Conservation (phyloP, 2,113 vertebrate genomes). For the Circaetus gallicus region DNA sequence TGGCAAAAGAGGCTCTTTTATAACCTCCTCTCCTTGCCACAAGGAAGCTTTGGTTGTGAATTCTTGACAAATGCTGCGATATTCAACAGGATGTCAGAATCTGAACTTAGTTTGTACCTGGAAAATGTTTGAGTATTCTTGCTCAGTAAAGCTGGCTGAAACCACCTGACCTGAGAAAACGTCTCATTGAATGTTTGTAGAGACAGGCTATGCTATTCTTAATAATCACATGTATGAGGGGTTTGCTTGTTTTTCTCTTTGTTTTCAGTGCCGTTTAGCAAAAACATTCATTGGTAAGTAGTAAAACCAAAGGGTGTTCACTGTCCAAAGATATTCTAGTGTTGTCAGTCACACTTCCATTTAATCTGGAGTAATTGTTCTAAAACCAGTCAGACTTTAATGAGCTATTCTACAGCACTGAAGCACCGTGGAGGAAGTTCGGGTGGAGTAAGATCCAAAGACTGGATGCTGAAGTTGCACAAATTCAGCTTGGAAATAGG, state of each 20-base stretch:
- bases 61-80: not conserved
- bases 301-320: not conserved
- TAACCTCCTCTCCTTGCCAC: conserved; percentile 38
- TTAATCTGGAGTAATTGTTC: not conserved
- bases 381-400: not conserved
- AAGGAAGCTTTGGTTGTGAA: not conserved
- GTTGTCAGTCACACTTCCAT: not conserved
- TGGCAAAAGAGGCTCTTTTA: not conserved
- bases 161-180: not conserved
- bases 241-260: not conserved
- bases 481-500: not conserved
- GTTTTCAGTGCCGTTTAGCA: not conserved
- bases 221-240: rapidly evolving
- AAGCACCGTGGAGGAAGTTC: not conserved
- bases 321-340: not conserved
- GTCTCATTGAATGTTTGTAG: not conserved
- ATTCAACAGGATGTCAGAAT: not conserved
- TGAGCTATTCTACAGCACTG: not conserved
- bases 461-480: not conserved
- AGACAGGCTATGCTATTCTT: not conserved
- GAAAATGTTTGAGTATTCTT: not conserved
- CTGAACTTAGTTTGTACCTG: not conserved
- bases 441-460: not conserved
- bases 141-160: not conserved
- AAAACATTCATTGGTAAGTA: not conserved